Evolutionary conservation across 2,113 vertebrate genomes (phyloP).

Genomic region (Propithecus coquereli): DNA sequence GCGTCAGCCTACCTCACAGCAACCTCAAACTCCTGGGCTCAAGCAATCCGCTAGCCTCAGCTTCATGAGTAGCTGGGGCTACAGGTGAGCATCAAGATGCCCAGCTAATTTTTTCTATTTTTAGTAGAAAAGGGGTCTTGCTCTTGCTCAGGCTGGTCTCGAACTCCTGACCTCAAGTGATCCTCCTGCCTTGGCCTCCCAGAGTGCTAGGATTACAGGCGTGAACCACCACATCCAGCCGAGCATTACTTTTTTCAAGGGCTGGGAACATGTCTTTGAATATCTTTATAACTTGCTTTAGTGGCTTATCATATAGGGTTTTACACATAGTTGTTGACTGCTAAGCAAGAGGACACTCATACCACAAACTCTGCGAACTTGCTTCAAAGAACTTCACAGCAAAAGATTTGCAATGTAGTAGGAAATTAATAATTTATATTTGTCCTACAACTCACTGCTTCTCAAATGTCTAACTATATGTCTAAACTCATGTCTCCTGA

Average conservation of each 20-base stretch:
- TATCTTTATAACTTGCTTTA: constrained; percentile 10
- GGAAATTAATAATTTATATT: background rate
- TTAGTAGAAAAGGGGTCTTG: too few relatives aligned
- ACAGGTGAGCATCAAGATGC: too few relatives aligned
- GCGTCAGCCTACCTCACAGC: too few relatives aligned
- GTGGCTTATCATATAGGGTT: background rate
- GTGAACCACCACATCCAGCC: background rate
- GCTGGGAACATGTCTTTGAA: background rate
- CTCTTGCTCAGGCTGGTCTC: too few relatives aligned
- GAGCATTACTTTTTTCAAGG: background rate
- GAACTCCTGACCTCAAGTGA: too few relatives aligned
- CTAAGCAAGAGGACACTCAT: background rate
- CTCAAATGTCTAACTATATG: background rate
- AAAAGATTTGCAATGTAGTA: background rate
- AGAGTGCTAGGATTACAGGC: too few relatives aligned
- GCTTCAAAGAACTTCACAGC: background rate
- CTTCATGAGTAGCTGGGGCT: too few relatives aligned
- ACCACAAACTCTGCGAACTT: background rate
- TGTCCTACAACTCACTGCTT: background rate
- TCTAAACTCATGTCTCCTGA: background rate
- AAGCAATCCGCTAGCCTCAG: too few relatives aligned
- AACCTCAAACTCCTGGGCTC: too few relatives aligned
- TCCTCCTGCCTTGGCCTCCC: too few relatives aligned
- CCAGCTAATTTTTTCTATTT: too few relatives aligned
- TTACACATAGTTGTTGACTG: background rate